Base-by-base conservation (phyloP, 2,888 invertebrate genomes). In the Leptura quadrifasciata region DNA sequence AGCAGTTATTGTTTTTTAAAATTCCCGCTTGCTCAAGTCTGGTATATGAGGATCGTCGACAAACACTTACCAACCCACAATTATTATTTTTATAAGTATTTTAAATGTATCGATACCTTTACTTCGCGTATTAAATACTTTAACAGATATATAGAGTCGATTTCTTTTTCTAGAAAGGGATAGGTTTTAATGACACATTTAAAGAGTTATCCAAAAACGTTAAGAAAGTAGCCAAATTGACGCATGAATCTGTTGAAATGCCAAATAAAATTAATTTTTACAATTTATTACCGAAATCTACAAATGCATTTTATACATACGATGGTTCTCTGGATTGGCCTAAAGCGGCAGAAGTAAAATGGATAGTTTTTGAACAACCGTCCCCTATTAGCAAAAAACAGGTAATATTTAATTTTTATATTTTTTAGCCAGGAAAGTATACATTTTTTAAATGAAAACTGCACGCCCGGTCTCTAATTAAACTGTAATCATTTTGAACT, bases 151-250 rank as follows among this genome's bases (percentile, higher is more conserved):
- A 39, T 4, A 15, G 12, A 15, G 1, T 47, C 15, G 15, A 12
- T 47, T 47, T 47, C 3, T 47, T 6, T 47, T 47, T 47, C 12
- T 47, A 47, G 47, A n/a, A 47, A n/a, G 17, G 5, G n/a, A 47
- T 15, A 15, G 10, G 20, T 39, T 6, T 20, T 17, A 78, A 74
- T 52, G 76, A 72, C 9, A 75, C 72, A 9, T 68, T 76, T 17
- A 65, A 76, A 35, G 70, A 70, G 4, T 72, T 78, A 47, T 76
- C 77, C 6, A 39, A 76, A 68, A n/a, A 55, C 24, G 61, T 81
- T n/a, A 68, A 73, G 39, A 10, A 12, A 39, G 39, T 39, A 39
- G 1, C 39, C 39, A 39, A 12, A 0, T 2, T 12, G 3, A 15
- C 39, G 12, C 39, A 39, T 12, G 39, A 10, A 39, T 39, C 12